Conservation (phyloP, 2,113 vertebrate species). For the human (Homo sapiens) region GRCh38 chr5:102143501-102144000, state of each 20-base stretch:
- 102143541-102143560: neutral
- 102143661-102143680: neutral
- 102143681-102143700: neutral
- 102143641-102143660: neutral
- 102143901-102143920: neutral
- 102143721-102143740: neutral
- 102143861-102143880: neutral
- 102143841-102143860: neutral
- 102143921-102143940: neutral
- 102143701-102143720: neutral
- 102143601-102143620: neutral
- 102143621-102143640: neutral
- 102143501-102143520: neutral
- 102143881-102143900: neutral
- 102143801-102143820: neutral
- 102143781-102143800: neutral
- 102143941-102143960: neutral
- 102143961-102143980: neutral
- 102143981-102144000: slow-evolving; percentile 12
- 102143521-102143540: neutral
- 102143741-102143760: neutral
- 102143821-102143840: neutral
- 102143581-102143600: neutral
- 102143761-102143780: neutral
- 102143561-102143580: neutral